phyloP scores from a whole-genome alignment of 2,797 vertebrate genomes.

The Onychomys leucogaster region DNA sequence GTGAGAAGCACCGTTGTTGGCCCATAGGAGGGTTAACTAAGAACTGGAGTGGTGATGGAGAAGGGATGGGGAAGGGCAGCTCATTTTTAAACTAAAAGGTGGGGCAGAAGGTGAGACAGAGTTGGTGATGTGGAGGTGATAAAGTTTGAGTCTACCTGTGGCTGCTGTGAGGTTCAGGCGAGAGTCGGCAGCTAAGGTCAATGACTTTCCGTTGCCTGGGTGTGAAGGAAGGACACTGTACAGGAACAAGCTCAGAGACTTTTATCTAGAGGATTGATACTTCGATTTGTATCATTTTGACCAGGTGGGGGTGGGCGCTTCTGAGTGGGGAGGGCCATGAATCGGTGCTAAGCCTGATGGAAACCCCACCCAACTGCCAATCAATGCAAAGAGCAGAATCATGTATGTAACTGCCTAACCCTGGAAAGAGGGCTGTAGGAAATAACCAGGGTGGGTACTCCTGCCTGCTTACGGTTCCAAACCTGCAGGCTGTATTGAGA shows the following conservation, averaged over 20 bases:
- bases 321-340: neutral
- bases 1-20: neutral
- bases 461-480: neutral
- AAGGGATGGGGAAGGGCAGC: neutral
- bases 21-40: neutral
- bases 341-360: neutral
- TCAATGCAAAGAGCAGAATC: neutral
- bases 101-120: neutral
- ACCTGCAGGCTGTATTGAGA: neutral
- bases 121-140: neutral
- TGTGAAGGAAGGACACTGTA: neutral
- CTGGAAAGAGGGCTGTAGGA: neutral
- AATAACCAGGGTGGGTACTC: neutral
- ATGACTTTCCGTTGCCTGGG: neutral
- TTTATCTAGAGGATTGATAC: neutral
- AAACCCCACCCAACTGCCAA: neutral
- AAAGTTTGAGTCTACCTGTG: neutral
- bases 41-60: neutral
- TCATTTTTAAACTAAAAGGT: neutral
- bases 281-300: neutral
- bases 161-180: neutral
- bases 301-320: neutral
- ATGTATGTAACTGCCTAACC: too few species aligned
- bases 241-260: neutral
- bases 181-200: neutral